Base-by-base conservation (phyloP, 1,140 invertebrate species). In the Rhyzopertha dominica region DNA sequence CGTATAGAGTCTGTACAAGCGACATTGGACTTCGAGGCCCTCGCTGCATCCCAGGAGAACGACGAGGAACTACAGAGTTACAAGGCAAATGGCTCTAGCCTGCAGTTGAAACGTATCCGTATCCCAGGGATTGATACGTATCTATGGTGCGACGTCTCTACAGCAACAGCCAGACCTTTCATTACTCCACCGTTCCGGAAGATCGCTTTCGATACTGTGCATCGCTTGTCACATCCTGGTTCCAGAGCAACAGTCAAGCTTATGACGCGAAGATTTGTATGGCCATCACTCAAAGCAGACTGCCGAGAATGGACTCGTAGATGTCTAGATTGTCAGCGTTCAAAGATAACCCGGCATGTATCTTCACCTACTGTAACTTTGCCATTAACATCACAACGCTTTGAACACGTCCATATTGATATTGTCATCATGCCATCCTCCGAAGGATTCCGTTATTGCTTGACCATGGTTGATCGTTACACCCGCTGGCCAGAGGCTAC, bases 401-500 rank as follows among this genome's bases (percentile, higher is more conserved):
- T 62, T 47, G 44, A 58, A 25, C 61, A 66, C 30, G 38, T 71
- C 1, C 58, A 74, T 45, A 12, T 35, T 5, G 32, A 35, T 12
- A 12, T 35, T 5, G 32, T 35, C 23, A 20, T 20, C 16, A 4
- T 35, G 5, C 14, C 14, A 35, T 12, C 8, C 10, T 12, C 32
- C 7, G 16, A 10, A 5, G 30, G 22, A 5, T 54, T 18, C 31
- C 26, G 16, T 36, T n/a, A 5, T 37, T 14, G 43, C 19, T 12
- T 10, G 43, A 70, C 65, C 1, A 43, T 41, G 1, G 57, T 69
- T 9, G 61, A 71, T 39, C 31, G 61, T 9, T 68, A 51, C 43
- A 64, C 66, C 7, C 35, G 65, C 9, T 75, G 67, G 63, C 62
- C 59, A 0, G 65, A 72, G 58, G 62, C 53, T 2, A 43, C 62